Conservation (phyloP, 2,113 vertebrate genomes). For the Anguilla rostrata region DNA sequence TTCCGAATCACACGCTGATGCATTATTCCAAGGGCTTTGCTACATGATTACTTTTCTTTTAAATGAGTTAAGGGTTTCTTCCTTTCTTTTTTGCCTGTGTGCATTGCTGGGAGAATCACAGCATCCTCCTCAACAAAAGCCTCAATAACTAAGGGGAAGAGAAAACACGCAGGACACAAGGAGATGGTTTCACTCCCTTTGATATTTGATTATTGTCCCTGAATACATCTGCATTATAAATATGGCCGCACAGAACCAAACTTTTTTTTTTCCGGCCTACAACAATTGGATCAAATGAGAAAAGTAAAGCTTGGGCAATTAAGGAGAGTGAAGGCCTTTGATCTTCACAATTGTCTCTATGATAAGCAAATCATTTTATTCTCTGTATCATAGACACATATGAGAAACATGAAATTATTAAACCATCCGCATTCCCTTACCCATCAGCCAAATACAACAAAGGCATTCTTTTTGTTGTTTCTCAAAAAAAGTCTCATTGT, state of each 20-base stretch:
- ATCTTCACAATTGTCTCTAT: conserved; percentile 64
- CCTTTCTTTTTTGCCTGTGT: neutral
- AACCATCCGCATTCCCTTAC: neutral
- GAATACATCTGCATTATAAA: conserved; percentile 34
- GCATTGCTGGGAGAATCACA: neutral
- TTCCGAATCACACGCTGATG: conserved; percentile 58
- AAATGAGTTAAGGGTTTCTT: conserved; percentile 46
- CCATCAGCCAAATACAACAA: neutral
- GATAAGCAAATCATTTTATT: conserved; percentile 58
- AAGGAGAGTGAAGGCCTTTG: conserved; percentile 61
- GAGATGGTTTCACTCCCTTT: conserved; percentile 20
- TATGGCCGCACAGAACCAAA: conserved; percentile 42
- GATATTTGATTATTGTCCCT: conserved; percentile 29
- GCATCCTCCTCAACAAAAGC: neutral
- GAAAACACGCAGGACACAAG: neutral
- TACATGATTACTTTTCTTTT: conserved; percentile 64
- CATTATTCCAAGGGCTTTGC: conserved; percentile 57
- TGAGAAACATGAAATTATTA: conserved; percentile 19
- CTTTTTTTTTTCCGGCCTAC: conserved; percentile 45
- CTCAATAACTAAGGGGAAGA: neutral
- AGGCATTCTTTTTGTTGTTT: conserved; percentile 8
- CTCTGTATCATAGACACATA: conserved; percentile 58
- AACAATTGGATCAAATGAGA: conserved; percentile 62
- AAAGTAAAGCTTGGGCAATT: conserved; percentile 65
- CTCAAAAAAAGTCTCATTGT: conserved; percentile 12